Conservation (phyloP, 2,888 invertebrate species). For the Bursaphelenchus okinawaensis region DNA sequence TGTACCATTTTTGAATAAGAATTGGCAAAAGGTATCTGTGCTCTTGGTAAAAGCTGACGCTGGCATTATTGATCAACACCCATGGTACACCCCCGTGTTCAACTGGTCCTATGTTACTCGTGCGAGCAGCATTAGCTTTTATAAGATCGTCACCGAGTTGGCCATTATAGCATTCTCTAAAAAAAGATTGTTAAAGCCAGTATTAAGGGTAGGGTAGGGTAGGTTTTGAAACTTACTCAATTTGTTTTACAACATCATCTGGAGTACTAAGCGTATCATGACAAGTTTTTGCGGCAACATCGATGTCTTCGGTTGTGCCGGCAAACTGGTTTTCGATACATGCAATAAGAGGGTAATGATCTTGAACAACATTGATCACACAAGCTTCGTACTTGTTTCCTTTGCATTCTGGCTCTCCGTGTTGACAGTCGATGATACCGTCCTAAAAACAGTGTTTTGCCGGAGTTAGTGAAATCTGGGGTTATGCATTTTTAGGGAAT, state of each 20-base stretch:
- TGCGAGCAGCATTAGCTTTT: not conserved
- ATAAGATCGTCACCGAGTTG: not conserved
- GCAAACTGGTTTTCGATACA: not conserved
- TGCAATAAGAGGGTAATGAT: not conserved
- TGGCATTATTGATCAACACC: not conserved
- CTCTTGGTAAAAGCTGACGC: too few species aligned
- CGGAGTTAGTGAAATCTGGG: too few species aligned
- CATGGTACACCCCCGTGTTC: not conserved
- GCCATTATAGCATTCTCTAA: not conserved
- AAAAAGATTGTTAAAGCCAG: not conserved
- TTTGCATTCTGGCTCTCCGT: not conserved
- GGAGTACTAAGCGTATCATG: not conserved
- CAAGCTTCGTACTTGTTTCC: not conserved
- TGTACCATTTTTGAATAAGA: too few species aligned
- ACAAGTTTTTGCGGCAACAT: not conserved
- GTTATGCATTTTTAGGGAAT: too few species aligned
- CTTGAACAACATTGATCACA: not conserved
- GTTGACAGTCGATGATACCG: not conserved
- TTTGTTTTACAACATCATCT: not conserved
- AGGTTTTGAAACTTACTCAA: too few species aligned
- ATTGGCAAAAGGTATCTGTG: too few species aligned
- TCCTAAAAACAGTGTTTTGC: not conserved
- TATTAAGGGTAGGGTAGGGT: too few species aligned
- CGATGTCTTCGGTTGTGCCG: not conserved
- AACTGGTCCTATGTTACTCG: not conserved